Percentiles rank a stretch among this genome's conserved stretches.
Evolutionary conservation across 2,797 vertebrate species (phyloP).

Genomic region (Gymnodraco acuticeps): DNA sequence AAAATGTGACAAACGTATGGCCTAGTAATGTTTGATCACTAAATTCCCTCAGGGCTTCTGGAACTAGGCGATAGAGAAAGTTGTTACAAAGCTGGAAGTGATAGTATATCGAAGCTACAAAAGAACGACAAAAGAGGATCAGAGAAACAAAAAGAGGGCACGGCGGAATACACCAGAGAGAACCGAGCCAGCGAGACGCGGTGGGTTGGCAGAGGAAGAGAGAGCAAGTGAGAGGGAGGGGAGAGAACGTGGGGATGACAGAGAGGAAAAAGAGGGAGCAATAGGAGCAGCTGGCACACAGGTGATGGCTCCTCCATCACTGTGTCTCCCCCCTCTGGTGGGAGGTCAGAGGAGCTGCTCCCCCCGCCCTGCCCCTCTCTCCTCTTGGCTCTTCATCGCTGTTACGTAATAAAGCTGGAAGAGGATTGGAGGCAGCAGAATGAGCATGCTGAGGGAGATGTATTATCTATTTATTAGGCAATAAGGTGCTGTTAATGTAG

Average conservation of each 20-base stretch:
- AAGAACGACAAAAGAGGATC: conserved; percentile 42
- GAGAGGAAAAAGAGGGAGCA: conserved; percentile 25
- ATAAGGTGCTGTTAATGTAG: not conserved
- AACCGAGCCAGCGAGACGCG: conserved; percentile 46
- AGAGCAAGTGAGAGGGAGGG: conserved; percentile 10
- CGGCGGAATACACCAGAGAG: conserved; percentile 28
- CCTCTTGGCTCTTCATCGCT: conserved; percentile 51
- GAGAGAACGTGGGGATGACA: conserved; percentile 15
- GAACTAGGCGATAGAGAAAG: conserved; percentile 55
- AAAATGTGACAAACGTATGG: conserved; percentile 41
- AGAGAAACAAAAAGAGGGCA: conserved; percentile 43
- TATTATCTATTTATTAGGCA: conserved; percentile 25
- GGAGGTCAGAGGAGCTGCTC: conserved; percentile 72
- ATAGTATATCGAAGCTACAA: conserved; percentile 46
- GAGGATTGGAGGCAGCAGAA: conserved; percentile 24
- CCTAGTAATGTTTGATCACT: conserved; percentile 45
- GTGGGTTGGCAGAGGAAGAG: conserved; percentile 50
- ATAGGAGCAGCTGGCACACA: conserved; percentile 76
- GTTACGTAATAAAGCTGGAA: conserved; percentile 68
- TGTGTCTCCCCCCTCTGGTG: conserved; percentile 75
- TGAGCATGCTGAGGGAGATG: conserved; percentile 6
- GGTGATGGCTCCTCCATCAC: conserved; percentile 81
- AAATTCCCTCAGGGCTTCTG: conserved; percentile 42
- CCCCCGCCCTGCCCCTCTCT: conserved; percentile 31
- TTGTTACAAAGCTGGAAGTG: conserved; percentile 50